Percentiles rank a stretch among this genome's conserved stretches.
These are phyloP conservation scores for Procambarus virginalis DNA, from an alignment of 1,140 invertebrate species.

Conservation along the genomic window DNA sequence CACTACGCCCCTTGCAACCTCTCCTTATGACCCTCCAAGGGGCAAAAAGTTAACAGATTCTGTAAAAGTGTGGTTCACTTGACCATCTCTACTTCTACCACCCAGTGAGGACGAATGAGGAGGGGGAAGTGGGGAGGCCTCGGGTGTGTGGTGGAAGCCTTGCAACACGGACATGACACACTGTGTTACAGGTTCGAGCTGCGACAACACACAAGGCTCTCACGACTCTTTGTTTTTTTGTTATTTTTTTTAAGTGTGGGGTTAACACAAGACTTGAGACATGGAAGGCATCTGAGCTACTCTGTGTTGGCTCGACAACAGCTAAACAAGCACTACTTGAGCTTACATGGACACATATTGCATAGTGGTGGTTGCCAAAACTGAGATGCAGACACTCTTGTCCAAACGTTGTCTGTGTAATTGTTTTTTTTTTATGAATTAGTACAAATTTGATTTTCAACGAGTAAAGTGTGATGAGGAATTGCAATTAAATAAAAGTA, in stretches of 20 bases:
- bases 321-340: conserved; percentile 63
- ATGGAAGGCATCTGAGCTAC: conserved; percentile 61
- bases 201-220: conserved; percentile 63
- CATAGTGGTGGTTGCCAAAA: conserved; percentile 39
- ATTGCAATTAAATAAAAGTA: conserved; percentile 44
- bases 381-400: conserved; percentile 59
- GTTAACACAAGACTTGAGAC: conserved; percentile 62
- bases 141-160: conserved; percentile 48
- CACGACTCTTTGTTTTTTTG: conserved; percentile 27
- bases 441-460: conserved; percentile 30
- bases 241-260: neutral
- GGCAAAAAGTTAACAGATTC: neutral
- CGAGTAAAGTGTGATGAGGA: conserved; percentile 33
- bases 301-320: conserved; percentile 53
- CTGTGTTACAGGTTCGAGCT: conserved; percentile 59
- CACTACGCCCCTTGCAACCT: neutral
- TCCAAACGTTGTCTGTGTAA: conserved; percentile 52
- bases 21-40: too few relatives aligned
- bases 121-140: neutral
- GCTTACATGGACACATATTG: conserved; percentile 63
- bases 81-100: neutral
- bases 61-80: neutral
- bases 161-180: conserved; percentile 56
- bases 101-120: neutral
- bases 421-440: neutral